Evolutionary conservation across 2,113 vertebrate species (phyloP), one percentile per base, ranked within the genome.

Genomic region (Scartelaos histophorus): DNA sequence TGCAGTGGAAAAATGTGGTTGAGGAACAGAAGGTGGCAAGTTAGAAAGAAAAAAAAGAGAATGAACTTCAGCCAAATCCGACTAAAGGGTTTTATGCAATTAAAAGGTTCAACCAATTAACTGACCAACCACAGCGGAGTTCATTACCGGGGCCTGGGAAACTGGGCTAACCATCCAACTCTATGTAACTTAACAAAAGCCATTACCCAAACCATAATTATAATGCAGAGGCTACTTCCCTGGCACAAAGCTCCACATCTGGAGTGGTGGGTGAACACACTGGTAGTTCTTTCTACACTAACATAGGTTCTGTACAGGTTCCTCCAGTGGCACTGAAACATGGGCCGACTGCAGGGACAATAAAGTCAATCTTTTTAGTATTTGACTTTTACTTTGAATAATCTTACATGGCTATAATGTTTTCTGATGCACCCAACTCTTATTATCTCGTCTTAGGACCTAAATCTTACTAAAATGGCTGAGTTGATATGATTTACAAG

Each of bases 121-220:
- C 81, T 75, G 82, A 74, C 61, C 38, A 70, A 87, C 82, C 74
- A 84, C 84, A 78, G 69, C 7, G 7, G 38, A 86, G 87, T 86
- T 91, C 88, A 87, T 87, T 85, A 85, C 70, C 35, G 60, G 81
- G 77, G 85, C 82, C 85, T 87, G 88, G 85, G 85, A 91, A 92
- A 90, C 51, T 70, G 43, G 67, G 69, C 69, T 76, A 71, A 67
- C 83, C 67, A 78, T 10, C 51, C 21, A 54, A 19, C 15, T 51
- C 16, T 16, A 51, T 51, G 3, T 1, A 51, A 51, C 16, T 1
- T 43, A 16, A 51, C 47, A 51, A 51, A 51, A 54, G 51, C 51
- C 21, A 54, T 54, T 21, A 54, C 5, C n/a, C n/a, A n/a, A 53
- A n/a, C 7, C 49, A 53, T 7, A 54, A 54, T 19, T 51, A 19